Base-by-base conservation (phyloP, 2,113 vertebrate species). In the Gavialis gangeticus region DNA sequence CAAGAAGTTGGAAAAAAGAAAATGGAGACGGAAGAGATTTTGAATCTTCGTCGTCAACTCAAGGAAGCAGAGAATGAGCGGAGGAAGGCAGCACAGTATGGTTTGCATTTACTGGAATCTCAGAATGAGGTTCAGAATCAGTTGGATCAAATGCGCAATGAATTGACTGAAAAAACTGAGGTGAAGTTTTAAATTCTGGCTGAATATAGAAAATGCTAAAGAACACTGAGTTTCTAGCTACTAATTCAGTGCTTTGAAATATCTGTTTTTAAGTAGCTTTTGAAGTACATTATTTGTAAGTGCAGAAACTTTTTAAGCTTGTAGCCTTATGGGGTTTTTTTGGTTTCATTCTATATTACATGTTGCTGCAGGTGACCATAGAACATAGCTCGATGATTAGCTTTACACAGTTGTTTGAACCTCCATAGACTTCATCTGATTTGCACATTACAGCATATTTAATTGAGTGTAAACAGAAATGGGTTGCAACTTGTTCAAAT, bases 61-160 rank as follows among this genome's bases (percentile, higher is more conserved):
- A 98, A 96, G 95, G 98, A 99, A 93, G 97, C 94, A 4, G 99
- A 99, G 87, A 98, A 98, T 2, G 98, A 99, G 85, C 91, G 98
- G 59, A 98, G 98, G 6, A 98, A 98, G 95, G 99, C 99, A 28
- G 99, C 99, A 4, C 98, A 99, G 3, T 99, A 99, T 93, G 99
- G 99, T 10, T 95, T 99, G 91, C 97, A 98, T 66, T 98, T 99
- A 1, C 75, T 99, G 93, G 98, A 99, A 94, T 99, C 98, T 84
- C 98, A 99, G 62, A 97, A 93, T 92, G 98, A 99, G 22, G 60
- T 99, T 82, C 99, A 99, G 82, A 98, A 96, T 93, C 97, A 97
- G 28, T 59, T 99, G 95, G 99, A 99, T n/a, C 98, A 99, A 81
- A 97, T 98, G 81, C 98, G 98, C 27, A 96, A 95, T 56, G 99